These are phyloP conservation scores for Morinoia aosen DNA, from an alignment of 2,888 invertebrate species.

Conservation along the genomic window DNA sequence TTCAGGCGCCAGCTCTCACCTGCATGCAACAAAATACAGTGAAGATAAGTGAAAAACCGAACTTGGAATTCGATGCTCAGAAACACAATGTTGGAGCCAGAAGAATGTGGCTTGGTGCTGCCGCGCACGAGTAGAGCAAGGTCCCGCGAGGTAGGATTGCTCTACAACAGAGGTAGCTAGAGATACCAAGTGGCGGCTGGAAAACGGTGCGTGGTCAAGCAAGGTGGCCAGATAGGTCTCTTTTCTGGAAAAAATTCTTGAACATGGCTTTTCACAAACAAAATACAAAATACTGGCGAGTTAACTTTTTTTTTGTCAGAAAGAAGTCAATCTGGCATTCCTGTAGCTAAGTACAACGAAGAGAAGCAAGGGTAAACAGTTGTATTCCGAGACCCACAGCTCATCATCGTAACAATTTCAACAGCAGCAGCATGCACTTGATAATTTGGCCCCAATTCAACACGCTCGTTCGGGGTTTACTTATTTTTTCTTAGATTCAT, in stretches of 20 bases:
- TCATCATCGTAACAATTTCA: not conserved
- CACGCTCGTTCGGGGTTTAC: not conserved
- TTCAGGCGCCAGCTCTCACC: not conserved
- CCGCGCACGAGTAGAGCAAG: too few species aligned
- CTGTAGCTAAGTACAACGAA: not conserved
- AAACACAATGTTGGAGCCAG: too few species aligned
- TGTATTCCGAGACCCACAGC: not conserved
- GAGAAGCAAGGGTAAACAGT: not conserved
- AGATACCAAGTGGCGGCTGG: too few species aligned
- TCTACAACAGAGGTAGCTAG: too few species aligned
- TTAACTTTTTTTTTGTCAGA: too few species aligned
- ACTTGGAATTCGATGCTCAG: not conserved
- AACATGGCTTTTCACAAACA: too few species aligned
- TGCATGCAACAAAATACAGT: not conserved
- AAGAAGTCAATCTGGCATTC: not conserved
- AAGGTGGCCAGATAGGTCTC: too few species aligned
- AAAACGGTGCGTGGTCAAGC: too few species aligned
- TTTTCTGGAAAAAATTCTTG: too few species aligned
- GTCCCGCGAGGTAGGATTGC: too few species aligned
- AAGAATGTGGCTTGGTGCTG: too few species aligned
- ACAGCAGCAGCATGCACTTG: not conserved
- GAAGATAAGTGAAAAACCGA: not conserved
- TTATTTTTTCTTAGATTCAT: not conserved
- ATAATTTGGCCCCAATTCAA: not conserved
- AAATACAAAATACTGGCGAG: too few species aligned